These are phyloP conservation scores for Eurystomus gularis DNA, from an alignment of 2,113 vertebrate species.

Conservation along the genomic window DNA sequence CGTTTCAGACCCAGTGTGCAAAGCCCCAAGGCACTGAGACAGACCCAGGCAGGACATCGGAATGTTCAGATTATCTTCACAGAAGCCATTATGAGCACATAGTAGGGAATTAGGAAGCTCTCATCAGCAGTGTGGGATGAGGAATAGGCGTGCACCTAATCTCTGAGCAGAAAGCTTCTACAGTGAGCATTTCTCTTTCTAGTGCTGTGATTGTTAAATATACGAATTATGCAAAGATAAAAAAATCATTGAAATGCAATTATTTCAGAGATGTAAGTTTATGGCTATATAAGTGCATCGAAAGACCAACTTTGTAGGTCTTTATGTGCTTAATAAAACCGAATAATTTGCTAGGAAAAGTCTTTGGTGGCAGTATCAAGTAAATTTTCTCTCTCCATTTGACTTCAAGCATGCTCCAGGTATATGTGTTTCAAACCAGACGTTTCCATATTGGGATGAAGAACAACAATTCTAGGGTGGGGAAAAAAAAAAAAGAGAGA, in stretches of 20 bases:
- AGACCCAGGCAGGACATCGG: background rate
- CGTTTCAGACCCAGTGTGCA: background rate
- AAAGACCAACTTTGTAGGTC: slow-evolving; percentile 53
- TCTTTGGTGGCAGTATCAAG: slow-evolving; percentile 25
- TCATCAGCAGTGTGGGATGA: background rate
- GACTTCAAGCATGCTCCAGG: background rate
- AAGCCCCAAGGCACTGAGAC: background rate
- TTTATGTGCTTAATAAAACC: slow-evolving; percentile 74
- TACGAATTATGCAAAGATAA: slow-evolving; percentile 68
- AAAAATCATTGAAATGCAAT: slow-evolving; percentile 74
- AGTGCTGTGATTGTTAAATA: slow-evolving; percentile 47
- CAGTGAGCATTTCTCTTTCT: background rate
- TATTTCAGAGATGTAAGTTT: slow-evolving; percentile 68
- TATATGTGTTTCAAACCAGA: background rate
- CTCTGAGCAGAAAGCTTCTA: background rate
- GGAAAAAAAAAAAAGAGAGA: background rate
- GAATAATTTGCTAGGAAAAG: slow-evolving; percentile 55
- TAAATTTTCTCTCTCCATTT: background rate
- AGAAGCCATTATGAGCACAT: background rate
- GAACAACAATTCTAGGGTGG: background rate
- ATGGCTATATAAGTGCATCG: slow-evolving; percentile 65
- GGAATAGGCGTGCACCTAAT: background rate
- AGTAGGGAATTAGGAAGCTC: background rate
- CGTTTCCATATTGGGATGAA: background rate
- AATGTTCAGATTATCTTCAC: background rate